These are phyloP conservation scores for Galaxias olidus DNA, from an alignment of 2,797 vertebrate genomes.

Conservation along the genomic window DNA sequence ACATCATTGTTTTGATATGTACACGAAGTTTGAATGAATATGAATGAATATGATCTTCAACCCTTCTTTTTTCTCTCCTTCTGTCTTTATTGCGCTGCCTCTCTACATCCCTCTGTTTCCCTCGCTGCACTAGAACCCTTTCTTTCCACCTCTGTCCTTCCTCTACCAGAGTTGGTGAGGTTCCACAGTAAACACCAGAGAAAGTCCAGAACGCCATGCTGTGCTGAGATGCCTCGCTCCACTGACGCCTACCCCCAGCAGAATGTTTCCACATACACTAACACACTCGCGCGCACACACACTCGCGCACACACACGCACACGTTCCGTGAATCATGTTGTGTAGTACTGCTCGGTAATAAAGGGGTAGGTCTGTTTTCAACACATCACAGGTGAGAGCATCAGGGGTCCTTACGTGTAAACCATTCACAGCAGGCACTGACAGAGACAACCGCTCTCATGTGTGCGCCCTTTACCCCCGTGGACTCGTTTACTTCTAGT, in stretches of 20 bases:
- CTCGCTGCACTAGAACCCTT: not conserved
- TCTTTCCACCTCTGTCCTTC: not conserved
- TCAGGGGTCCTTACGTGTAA: constrained; percentile 4
- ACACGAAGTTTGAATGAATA: no score
- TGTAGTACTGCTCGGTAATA: not conserved
- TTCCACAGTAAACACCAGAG: constrained; percentile 13
- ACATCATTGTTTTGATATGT: no score
- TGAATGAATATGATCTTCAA: not conserved
- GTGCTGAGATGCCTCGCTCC: not conserved
- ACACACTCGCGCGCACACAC: constrained; percentile 1
- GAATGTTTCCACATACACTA: not conserved
- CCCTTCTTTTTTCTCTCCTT: not conserved
- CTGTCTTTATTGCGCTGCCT: not conserved
- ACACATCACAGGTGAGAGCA: constrained; percentile 16
- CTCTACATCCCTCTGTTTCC: not conserved
- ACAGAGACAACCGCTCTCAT: constrained; percentile 7
- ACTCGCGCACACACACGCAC: not conserved
- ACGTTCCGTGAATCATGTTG: not conserved
- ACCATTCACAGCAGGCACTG: constrained; percentile 7
- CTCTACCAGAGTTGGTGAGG: constrained; percentile 3
- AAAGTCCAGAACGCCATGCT: constrained; percentile 7
- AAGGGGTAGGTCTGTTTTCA: constrained; percentile 1
- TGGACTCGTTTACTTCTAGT: not conserved
- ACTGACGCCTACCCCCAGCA: constrained; percentile 12
- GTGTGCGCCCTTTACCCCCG: constrained; percentile 8